Conservation (phyloP, 2,888 invertebrate genomes). For the Zaprionus obscuricornis region DNA sequence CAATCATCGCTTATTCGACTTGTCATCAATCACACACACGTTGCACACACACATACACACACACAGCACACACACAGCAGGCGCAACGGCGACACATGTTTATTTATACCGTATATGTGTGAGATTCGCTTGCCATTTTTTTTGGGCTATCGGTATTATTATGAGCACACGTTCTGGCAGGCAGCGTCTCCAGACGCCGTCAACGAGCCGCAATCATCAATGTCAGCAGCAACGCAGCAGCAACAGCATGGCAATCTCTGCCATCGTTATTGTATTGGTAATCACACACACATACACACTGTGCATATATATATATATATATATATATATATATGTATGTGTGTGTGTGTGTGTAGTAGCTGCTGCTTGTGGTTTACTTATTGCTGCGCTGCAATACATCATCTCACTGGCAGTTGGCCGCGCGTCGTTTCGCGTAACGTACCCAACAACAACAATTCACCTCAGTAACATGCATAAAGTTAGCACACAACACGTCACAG, state of each 20-base stretch:
- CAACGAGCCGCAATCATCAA: slow-evolving; percentile 72
- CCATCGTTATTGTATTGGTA: slow-evolving; percentile 65
- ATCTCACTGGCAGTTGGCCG: slow-evolving; percentile 57
- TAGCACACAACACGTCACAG: no score
- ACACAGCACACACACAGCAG: no score
- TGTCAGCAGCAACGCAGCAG: slow-evolving; percentile 48
- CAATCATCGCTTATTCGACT: slow-evolving; percentile 78
- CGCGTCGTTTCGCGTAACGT: no score
- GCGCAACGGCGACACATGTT: slow-evolving; percentile 80
- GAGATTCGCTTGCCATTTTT: slow-evolving; percentile 18
- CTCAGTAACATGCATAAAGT: no score
- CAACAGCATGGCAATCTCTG: slow-evolving; percentile 44
- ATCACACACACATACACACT: no score
- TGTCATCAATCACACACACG: slow-evolving; percentile 77
- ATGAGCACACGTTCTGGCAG: slow-evolving; percentile 77
- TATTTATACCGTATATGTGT: slow-evolving; percentile 54
- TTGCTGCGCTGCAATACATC: slow-evolving; percentile 72
- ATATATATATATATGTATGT: background rate
- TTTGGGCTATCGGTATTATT: slow-evolving; percentile 62
- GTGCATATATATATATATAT: slow-evolving; percentile 28
- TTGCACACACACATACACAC: slow-evolving; percentile 76
- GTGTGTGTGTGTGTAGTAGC: no score
- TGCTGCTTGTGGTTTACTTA: slow-evolving; percentile 69
- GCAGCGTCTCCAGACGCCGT: slow-evolving; percentile 66
- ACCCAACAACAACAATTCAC: no score